A percentile compares a stretch with the other conserved stretches of the same genome.
Evolutionary conservation across 2,797 vertebrate species (phyloP).

Genomic region (Lacerta viridis): DNA sequence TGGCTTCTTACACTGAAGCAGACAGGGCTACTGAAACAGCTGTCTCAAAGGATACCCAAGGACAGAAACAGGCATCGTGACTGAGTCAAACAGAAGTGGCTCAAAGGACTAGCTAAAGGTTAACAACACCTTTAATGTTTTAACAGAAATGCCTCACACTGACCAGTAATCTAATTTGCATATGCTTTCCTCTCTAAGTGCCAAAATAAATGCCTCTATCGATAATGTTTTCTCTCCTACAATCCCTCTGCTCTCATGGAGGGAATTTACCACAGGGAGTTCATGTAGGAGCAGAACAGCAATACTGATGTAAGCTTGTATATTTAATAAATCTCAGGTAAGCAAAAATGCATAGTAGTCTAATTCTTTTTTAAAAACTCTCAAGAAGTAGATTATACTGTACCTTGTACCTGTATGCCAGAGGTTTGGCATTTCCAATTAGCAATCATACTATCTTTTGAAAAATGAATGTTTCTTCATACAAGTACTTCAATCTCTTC

Average conservation of each 20-base stretch:
- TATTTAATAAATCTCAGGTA: background rate
- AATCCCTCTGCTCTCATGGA: background rate
- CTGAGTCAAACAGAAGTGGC: constrained; percentile 1
- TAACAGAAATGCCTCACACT: background rate
- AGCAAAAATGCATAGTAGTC: background rate
- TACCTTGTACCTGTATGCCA: background rate
- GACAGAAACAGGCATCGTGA: background rate
- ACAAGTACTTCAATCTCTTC: background rate
- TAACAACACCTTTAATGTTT: constrained; percentile 1
- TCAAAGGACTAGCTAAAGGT: background rate
- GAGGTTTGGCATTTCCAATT: constrained; percentile 15
- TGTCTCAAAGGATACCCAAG: background rate
- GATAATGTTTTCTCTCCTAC: background rate
- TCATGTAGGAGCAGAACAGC: background rate
- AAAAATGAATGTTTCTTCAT: background rate
- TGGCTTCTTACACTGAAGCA: background rate
- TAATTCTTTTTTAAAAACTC: background rate
- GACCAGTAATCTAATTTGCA: background rate
- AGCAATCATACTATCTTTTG: background rate
- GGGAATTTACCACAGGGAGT: background rate
- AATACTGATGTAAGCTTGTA: background rate
- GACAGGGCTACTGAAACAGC: background rate
- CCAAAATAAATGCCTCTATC: background rate
- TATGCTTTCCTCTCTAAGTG: background rate
- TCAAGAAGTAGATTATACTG: background rate